Conservation (phyloP, 2,888 invertebrate genomes). For the Protophormia terraenovae region DNA sequence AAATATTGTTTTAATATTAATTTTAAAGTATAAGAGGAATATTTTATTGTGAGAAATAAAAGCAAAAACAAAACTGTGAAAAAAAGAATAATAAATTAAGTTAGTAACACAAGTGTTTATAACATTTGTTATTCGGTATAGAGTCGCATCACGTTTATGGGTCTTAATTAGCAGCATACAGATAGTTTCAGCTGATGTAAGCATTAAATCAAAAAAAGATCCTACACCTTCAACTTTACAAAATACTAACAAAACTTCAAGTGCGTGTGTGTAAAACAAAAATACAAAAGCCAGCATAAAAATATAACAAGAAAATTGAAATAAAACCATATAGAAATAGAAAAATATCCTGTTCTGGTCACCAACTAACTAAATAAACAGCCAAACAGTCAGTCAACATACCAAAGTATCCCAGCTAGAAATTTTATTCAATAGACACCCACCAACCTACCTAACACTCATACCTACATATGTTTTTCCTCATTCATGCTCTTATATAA, state of each 20-base stretch:
- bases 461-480: conserved; percentile 43
- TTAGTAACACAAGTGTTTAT: conserved; percentile 47
- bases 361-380: too few species aligned
- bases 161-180: conserved; percentile 54
- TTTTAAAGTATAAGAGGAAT: background rate
- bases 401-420: conserved; percentile 11
- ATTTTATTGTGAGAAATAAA: background rate
- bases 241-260: background rate
- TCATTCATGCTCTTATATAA: conserved; percentile 22
- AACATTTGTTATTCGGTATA: background rate
- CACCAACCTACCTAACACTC: background rate
- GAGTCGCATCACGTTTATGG: conserved; percentile 47
- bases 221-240: background rate
- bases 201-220: conserved; percentile 58
- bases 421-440: background rate
- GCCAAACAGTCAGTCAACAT: too few species aligned
- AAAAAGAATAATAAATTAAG: conserved; percentile 15
- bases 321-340: conserved; percentile 5
- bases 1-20: background rate
- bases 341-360: conserved; percentile 28
- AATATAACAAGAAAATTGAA: conserved; percentile 11
- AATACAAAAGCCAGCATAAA: background rate
- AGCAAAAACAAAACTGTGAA: background rate
- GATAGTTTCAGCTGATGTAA: conserved; percentile 59
- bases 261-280: background rate